Conservation (phyloP, 2,113 vertebrate genomes). For the Butorides virescens region DNA sequence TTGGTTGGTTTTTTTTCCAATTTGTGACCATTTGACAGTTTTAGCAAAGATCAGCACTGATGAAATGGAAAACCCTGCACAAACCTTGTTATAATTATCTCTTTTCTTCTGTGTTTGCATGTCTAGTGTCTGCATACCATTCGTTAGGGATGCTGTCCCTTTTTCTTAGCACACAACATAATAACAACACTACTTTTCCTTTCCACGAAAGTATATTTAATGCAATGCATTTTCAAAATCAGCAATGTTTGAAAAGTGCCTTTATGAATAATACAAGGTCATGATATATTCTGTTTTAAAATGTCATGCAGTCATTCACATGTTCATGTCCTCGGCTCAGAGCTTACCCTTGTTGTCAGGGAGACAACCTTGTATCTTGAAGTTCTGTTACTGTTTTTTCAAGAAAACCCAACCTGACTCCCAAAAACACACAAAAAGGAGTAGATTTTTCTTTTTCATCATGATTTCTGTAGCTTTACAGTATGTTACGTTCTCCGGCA, state of each 20-base stretch:
- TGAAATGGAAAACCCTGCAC: slow-evolving; percentile 71
- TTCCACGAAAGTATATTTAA: slow-evolving; percentile 16
- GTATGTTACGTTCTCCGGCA: background rate
- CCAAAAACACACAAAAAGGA: slow-evolving; percentile 42
- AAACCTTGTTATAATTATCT: slow-evolving; percentile 76
- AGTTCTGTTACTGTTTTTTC: background rate
- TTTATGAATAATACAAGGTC: background rate
- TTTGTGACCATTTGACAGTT: slow-evolving; percentile 40
- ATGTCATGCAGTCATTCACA: background rate
- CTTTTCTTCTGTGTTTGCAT: slow-evolving; percentile 79
- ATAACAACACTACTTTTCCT: background rate
- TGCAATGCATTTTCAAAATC: slow-evolving; percentile 17
- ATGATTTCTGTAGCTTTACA: background rate
- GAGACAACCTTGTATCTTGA: background rate
- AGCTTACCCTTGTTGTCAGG: slow-evolving; percentile 19
- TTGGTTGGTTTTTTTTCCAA: background rate
- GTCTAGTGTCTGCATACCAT: slow-evolving; percentile 69
- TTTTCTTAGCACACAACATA: slow-evolving; percentile 20
- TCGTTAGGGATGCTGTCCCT: slow-evolving; percentile 51
- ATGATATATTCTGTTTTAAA: background rate
- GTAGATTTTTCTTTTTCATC: background rate
- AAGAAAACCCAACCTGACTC: background rate
- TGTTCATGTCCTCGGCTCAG: background rate
- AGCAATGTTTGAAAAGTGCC: background rate
- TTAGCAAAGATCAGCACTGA: slow-evolving; percentile 17